Conservation (phyloP, 2,113 vertebrate genomes). For the Hypomesus transpacificus region DNA sequence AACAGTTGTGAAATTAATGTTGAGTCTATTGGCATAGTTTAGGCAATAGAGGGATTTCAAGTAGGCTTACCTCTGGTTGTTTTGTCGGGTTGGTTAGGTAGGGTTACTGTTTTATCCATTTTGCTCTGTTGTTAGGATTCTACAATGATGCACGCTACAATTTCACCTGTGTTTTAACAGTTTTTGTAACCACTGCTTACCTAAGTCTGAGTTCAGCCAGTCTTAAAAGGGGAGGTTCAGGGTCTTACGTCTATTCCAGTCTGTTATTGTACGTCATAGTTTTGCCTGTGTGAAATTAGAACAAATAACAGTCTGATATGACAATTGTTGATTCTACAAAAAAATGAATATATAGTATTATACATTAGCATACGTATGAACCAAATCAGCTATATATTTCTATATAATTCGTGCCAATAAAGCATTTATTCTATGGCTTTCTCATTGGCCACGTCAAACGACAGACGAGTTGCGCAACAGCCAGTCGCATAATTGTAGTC, state of each 20-base stretch:
- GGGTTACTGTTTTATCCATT: conserved; percentile 68
- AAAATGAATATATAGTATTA: not conserved
- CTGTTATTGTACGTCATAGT: not conserved
- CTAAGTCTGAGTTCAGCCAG: not conserved
- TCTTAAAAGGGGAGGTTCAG: not conserved
- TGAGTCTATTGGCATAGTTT: not conserved
- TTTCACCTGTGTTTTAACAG: not conserved
- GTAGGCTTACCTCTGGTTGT: conserved; percentile 56
- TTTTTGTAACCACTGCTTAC: not conserved
- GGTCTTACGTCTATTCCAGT: conserved; percentile 36
- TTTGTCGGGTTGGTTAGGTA: conserved; percentile 53
- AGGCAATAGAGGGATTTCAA: not conserved
- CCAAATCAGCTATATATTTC: not conserved
- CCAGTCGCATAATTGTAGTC: not conserved
- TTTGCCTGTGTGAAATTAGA: conserved; percentile 35
- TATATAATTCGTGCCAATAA: not conserved
- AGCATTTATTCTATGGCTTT: not conserved
- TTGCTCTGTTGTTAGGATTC: not conserved
- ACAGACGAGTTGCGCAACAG: not conserved
- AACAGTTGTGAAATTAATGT: too few relatives aligned
- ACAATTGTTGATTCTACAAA: not conserved
- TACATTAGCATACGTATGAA: not conserved
- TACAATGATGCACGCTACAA: not conserved
- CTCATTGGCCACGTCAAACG: not conserved
- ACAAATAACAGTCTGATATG: not conserved